Base-by-base conservation (phyloP, 2,797 vertebrate species). In the Tadarida brasiliensis region DNA sequence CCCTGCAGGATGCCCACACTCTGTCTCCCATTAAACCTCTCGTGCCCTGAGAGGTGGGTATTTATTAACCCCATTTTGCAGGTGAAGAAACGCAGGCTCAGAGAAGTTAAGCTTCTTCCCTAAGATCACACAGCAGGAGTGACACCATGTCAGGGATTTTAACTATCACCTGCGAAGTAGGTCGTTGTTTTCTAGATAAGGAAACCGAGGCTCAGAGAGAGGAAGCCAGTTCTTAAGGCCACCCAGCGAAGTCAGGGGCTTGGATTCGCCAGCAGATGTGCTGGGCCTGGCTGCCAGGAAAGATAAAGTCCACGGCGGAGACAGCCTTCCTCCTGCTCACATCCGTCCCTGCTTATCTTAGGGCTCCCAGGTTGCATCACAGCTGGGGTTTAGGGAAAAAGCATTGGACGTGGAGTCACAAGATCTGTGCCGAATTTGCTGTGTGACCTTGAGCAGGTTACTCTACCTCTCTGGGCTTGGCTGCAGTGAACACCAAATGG, bases 381-480 rank as follows among this genome's bases (percentile, higher is more conserved):
- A 44, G 44, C 30, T 71, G 84, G 14, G 30, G 33, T 6, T 39
- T 19, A 22, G 49, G 44, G 51, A 19, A 24, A 28, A 17, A 19
- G 47, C n/a, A 14, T 7, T 14, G 47, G 16, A n/a, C 0, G 11
- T 4, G 68, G 73, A 44, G 24, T 54, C 77, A 26, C 59, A 83
- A 87, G 54, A 6, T 19, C 30, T 59, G 76, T 2, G 61, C 24
- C 0, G 2, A 65, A 51, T 11, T 81, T 33, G 35, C 85, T 87
- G 67, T 93, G 91, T 90, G 95, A 44, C 76, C 39, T 54, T 51
- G 26, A 78, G 74, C 17, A 56, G 56, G 11, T 73, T 73, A 54
- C 70, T 84, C 10, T 8, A 7, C 67, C 44, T 90, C 91, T 88
- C 91, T 96, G 96, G 49, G 91, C 76, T 93, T 65, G 10, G 24